These are phyloP conservation scores for Neoaliturus tenellus DNA, from an alignment of 2,888 invertebrate genomes.

Conservation along the genomic window DNA sequence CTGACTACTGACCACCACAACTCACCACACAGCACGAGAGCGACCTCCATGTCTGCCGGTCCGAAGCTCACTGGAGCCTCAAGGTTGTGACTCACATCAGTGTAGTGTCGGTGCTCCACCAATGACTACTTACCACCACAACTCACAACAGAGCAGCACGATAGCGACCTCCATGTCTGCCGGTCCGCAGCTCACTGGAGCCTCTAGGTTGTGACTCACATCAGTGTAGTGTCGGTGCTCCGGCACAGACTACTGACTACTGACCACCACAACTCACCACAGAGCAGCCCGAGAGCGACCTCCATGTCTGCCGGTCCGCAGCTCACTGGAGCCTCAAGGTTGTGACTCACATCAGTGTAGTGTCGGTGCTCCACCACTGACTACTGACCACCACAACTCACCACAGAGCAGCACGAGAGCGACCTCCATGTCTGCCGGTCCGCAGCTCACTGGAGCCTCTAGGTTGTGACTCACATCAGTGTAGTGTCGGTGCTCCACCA, in stretches of 20 bases:
- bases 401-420: not conserved
- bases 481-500: not conserved
- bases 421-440: not conserved
- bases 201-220: not conserved
- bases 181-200: not conserved
- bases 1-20: not conserved
- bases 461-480: not conserved
- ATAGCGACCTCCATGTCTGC: not conserved
- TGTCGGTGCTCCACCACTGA: too few species aligned
- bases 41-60: not conserved
- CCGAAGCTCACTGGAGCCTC: not conserved
- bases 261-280: not conserved
- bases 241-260: not conserved
- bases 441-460: not conserved
- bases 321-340: too few species aligned
- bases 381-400: too few species aligned
- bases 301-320: too few species aligned
- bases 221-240: not conserved
- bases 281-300: too few species aligned
- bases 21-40: too few species aligned
- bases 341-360: too few species aligned
- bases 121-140: not conserved
- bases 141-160: not conserved
- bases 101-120: too few species aligned
- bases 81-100: not conserved